A percentile compares a stretch with the other conserved stretches of the same genome.
phyloP scores from a whole-genome alignment of 1,140 invertebrate species.

The Rhagoletis zephyria region DNA sequence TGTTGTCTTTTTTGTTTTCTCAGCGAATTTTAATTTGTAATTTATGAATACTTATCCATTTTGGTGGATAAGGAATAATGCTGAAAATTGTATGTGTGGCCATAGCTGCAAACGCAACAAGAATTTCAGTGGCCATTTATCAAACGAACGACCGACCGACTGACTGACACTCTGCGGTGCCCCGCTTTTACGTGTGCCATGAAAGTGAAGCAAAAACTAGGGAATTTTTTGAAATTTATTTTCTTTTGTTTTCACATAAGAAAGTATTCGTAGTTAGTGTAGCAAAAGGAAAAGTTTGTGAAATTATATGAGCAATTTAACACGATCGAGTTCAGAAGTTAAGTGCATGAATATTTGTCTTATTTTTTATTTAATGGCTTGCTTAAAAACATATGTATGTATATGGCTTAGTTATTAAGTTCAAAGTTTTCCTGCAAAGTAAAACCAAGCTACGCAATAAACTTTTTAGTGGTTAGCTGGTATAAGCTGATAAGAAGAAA shows the following conservation, averaged over 20 bases:
- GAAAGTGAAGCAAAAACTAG: not conserved
- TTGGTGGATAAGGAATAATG: not conserved
- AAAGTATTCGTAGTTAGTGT: not conserved
- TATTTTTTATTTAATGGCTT: not conserved
- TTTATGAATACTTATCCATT: not conserved
- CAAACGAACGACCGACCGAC: not conserved
- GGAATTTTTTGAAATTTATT: not conserved
- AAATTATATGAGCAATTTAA: not conserved
- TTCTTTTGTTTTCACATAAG: not conserved
- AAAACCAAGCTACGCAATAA: too few species aligned
- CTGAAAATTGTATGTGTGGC: not conserved
- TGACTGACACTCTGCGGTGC: not conserved
- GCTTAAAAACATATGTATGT: too few species aligned
- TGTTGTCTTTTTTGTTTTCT: not conserved
- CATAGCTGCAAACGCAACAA: not conserved
- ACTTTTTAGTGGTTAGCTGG: too few species aligned
- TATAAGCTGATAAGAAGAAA: too few species aligned
- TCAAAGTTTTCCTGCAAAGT: too few species aligned
- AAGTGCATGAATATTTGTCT: not conserved
- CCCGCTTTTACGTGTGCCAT: not conserved
- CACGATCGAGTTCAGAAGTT: not conserved
- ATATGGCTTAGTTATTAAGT: too few species aligned
- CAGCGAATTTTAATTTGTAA: not conserved
- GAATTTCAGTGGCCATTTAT: not conserved
- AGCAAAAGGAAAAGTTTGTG: not conserved